These are phyloP conservation scores for Paracentrotus lividus DNA, from an alignment of 53 echinoderm and acorn worm genomes.

Conservation along the genomic window DNA sequence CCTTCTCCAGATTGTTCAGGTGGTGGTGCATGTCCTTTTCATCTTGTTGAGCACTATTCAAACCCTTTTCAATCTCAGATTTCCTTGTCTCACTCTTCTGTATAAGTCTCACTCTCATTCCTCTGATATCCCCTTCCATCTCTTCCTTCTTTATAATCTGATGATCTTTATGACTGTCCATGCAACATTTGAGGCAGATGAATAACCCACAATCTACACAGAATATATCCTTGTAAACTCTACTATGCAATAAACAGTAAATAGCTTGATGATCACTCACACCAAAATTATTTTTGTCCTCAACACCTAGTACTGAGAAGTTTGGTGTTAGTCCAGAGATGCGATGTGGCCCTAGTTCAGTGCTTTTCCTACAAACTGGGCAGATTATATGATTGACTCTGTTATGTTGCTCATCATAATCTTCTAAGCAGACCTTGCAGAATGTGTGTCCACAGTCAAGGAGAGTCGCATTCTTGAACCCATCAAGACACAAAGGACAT, in stretches of 20 bases:
- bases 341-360: not conserved
- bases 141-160: not conserved
- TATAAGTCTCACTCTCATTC: not conserved
- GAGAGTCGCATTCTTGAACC: no score
- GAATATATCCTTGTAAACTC: conserved; percentile 1
- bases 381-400: no score
- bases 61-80: no score
- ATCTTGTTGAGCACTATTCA: not conserved
- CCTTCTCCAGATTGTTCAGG: not conserved
- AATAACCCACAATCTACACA: conserved; percentile 1
- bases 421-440: no score
- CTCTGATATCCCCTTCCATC: not conserved
- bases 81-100: not conserved
- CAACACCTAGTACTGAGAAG: not conserved
- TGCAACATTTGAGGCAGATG: not conserved
- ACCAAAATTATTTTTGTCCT: not conserved
- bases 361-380: no score
- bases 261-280: no score
- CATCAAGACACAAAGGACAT: no score
- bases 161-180: conserved; percentile 14
- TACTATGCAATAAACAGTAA: no score
- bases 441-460: no score
- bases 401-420: no score
- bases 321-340: not conserved
- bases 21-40: not conserved